Evolutionary conservation across 1,140 invertebrate species (phyloP).

Genomic region (Stegodyphus mimosarum): DNA sequence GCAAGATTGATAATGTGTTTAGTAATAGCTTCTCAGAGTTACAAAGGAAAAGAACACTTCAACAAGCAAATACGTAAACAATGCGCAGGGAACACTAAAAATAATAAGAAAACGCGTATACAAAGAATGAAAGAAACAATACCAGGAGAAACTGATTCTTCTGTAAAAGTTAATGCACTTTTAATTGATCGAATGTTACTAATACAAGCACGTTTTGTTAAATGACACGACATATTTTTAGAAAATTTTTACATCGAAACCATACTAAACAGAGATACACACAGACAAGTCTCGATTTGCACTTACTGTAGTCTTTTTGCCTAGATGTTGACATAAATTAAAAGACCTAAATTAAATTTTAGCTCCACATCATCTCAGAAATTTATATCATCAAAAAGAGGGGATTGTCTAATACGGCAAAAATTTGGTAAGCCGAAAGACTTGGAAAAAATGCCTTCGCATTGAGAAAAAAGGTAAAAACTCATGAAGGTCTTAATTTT

Average conservation of each 20-base stretch:
- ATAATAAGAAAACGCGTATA: not conserved
- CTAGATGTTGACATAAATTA: no score
- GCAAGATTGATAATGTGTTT: not conserved
- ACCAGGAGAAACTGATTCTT: constrained; percentile 38
- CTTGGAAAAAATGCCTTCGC: no score
- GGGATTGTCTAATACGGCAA: no score
- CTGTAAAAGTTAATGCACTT: constrained; percentile 40
- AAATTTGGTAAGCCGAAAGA: no score
- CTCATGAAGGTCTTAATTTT: no score
- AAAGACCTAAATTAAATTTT: no score
- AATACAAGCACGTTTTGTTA: constrained; percentile 38
- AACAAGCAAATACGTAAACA: not conserved
- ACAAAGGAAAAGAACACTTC: not conserved
- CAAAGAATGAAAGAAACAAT: constrained; percentile 1
- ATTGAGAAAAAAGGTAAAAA: no score
- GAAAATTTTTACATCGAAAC: not conserved
- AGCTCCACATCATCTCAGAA: no score
- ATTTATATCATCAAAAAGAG: no score
- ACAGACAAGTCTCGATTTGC: no score
- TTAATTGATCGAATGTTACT: constrained; percentile 36
- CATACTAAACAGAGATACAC: not conserved
- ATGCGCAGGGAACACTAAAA: not conserved
- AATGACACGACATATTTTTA: constrained; percentile 55
- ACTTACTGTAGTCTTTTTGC: no score
- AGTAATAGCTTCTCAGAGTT: not conserved